Evolutionary conservation across 2,797 vertebrate species (phyloP), one percentile per base, ranked within the genome.

Genomic region (Cyprinella venusta): DNA sequence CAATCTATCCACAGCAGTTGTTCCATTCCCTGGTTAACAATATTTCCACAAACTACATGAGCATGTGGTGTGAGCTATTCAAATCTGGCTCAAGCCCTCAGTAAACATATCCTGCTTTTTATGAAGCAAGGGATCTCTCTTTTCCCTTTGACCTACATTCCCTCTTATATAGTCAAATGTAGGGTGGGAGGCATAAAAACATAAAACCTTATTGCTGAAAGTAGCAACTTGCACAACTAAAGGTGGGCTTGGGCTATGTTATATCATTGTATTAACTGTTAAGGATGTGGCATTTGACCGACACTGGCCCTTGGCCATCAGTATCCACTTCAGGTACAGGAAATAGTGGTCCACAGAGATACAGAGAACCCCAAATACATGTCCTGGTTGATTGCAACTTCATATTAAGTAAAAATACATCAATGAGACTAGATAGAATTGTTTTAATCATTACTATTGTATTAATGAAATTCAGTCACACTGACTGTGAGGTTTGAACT

Each of bases 21-120:
- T 84, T 86, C 81, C 81, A 61, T 80, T 84, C 79, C 76, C 75
- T 15, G 56, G 38, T 83, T 77, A 63, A 74, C 48, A 85, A 65
- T 61, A 64, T 76, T 76, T 42, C 33, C 71, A 69, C 56, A 69
- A 52, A 56, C 76, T 67, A 69, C 52, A 65, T 71, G 65, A 40
- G 40, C 68, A 63, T 75, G 21, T 36, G 61, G 59, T 64, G 54
- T 61, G 67, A 70, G 67, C 80, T 72, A 72, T 74, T 79, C 79
- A 81, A 76, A 87, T 33, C 38, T 85, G 81, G 77, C 45, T 54
- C 36, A 70, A 52, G 79, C 59, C 48, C 64, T 59, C 38, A 38
- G 65, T 67, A 21, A 82, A 77, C 67, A 78, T 8, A 48, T 56
- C 80, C 30, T 36, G 36, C 68, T 48, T 24, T 76, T 54, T 67